Evolutionary conservation across 2,888 invertebrate species (phyloP), one percentile per base, ranked within the genome.

Genomic region (Campaea margaritaria): DNA sequence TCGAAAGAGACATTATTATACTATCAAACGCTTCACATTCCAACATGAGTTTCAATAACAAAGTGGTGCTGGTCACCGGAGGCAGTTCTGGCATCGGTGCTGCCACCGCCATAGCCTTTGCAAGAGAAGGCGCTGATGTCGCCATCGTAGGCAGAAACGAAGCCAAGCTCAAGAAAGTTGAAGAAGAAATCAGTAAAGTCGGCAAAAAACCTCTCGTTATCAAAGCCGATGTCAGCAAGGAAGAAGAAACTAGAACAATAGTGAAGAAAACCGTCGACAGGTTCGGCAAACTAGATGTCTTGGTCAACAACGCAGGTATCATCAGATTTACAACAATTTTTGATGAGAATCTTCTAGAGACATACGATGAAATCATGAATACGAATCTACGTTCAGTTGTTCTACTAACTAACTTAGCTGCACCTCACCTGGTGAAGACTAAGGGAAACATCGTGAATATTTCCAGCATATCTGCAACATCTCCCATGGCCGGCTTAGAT

Each of bases 11-110:
- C 5, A 21, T 21, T 21, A 3, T 21, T 21, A 21, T 5, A 21
- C 3, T 21, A 3, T 2, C 21, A 21, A 21, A 21, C 21, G 21
- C 5, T 21, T 21, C 21, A 2, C 5, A 3, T 21, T 5, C 21
- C 21, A 21, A 21, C 21, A 5, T 21, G 21, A 21, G 21, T 21
- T 21, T 21, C 21, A 21, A 21, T 21, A 21, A 21, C 5, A 3
- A 21, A 21, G 21, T 21, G 0, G 82, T 81, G 21, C 21, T 21
- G 2, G 21, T 21, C 3, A 21, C 21, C 5, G 21, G 5, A 21
- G 21, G 21, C 21, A 21, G 21, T 50, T 78, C 84, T 0, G 85
- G 85, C 10, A 86, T 87, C 12, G 86, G 86, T 1, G 86, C 83
- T 0, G 74, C 74, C 0, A 72, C 77, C 0, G 84, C 85, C 0